A percentile compares a stretch with the other conserved stretches of the same genome.
These are phyloP conservation scores for Pyrocephalus nanus DNA, from an alignment of 2,797 vertebrate genomes.

Conservation along the genomic window DNA sequence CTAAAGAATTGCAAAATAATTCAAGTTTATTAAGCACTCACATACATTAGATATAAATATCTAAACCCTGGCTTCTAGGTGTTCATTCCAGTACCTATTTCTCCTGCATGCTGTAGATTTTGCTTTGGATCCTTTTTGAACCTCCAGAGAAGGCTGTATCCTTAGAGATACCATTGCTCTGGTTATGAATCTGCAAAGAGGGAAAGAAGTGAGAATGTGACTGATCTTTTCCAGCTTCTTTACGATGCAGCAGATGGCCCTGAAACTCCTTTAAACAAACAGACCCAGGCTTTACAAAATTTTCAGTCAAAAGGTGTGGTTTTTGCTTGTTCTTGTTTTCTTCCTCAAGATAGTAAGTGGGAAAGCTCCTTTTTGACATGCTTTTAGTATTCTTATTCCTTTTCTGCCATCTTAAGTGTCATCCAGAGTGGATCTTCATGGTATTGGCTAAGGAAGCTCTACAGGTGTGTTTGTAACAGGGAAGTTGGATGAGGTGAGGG, in stretches of 20 bases:
- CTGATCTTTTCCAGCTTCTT: background rate
- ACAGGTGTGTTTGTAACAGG: background rate
- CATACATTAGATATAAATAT: background rate
- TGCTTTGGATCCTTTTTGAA: background rate
- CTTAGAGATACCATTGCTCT: background rate
- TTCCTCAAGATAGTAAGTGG: background rate
- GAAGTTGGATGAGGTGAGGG: background rate
- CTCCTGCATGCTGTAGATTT: background rate
- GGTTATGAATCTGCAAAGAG: background rate
- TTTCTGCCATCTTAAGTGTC: background rate
- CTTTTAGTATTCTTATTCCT: background rate
- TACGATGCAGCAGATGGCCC: background rate
- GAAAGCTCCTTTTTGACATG: background rate
- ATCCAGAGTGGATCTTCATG: background rate
- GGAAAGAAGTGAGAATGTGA: background rate
- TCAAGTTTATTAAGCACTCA: background rate
- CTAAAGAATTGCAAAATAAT: background rate
- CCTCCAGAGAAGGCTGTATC: background rate
- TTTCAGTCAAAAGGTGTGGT: background rate
- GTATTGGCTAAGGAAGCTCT: background rate
- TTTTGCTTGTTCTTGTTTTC: background rate
- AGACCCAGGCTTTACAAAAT: background rate
- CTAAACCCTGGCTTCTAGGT: background rate
- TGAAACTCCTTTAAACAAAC: background rate
- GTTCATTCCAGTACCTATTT: background rate